Base-by-base conservation (phyloP, 1,140 invertebrate genomes). In the Bombus superbus region DNA sequence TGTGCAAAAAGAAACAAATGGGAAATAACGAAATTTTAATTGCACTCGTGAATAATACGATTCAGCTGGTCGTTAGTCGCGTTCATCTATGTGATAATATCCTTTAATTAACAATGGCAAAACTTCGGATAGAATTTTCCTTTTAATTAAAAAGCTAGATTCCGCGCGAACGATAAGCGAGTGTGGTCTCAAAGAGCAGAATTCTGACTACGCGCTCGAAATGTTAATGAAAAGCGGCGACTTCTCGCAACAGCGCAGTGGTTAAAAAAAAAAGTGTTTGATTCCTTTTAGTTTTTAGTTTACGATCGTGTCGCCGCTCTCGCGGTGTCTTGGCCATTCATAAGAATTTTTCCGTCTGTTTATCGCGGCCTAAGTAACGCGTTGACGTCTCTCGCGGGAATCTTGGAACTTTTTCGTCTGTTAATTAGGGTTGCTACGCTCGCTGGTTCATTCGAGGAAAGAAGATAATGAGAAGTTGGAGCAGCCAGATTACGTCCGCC, bases 401-500 rank as follows among this genome's bases (percentile, higher is more conserved):
- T 79, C 69, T 68, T 32, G 77, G 22, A 80, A 79, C 66, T 79
- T 47, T 85, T 62, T 84, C 69, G 32, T 6, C 18, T 53, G 76
- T 80, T 85, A 85, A 85, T 85, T 85, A 85, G 53, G 13, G 13
- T 53, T 59, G 40, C 83, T 68, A 40, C 83, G 76, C 79, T 72
- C 40, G 22, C 53, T 35, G 22, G 68, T 73, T 72, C 32, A 47
- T 64, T 68, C 76, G 32, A 9, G 79, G 71, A 68, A 81, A 74
- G 62, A 75, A 75, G 78, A 74, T 81, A 75, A 81, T 53, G 78
- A 64, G 77, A 73, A 73, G 78, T 73, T 66, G 80, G 66, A 83
- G 76, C 76, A 66, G 69, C 64, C 72, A 68, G 80, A 82, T 74
- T 89, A 64, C 73, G 77, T 87, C 85, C 59, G 62, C 59, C 35